Base-by-base conservation (phyloP, 2,888 invertebrate species). In the Eristalis pertinax region DNA sequence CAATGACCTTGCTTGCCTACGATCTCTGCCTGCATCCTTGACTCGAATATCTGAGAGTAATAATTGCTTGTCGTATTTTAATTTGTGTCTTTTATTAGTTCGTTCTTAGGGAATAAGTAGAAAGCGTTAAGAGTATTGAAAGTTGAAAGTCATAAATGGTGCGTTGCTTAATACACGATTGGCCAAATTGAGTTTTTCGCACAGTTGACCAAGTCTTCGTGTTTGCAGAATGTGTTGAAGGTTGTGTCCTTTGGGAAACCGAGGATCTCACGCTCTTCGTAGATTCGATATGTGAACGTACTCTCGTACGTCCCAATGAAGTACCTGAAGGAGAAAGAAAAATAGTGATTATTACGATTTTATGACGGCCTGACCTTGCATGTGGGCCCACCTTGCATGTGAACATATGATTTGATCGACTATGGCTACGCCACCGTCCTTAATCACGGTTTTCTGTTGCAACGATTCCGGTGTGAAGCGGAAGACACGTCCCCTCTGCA, bases 361-460 rank as follows among this genome's bases (percentile, higher is more conserved):
- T 13, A 2, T 1, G 38, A 38, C 13, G 4, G 13, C 13, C 13
- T 13, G 38, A 38, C n/a, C n/a, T n/a, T n/a, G n/a, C 0, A 10
- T 0, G 10, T 10, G 38, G 38, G 60, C 70, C 29, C 24, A 90
- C 63, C 95, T 95, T 0, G 98, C 96, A 93, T 96, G 96, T 0
- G 99, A 96, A 93, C 98, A 98, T 89, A 99, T 97, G 90, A 99
- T 97, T 94, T 99, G 99, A 91, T 99, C 99, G 69, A 99, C 95
- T 77, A 99, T 97, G 0, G 99, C 98, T 29, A 97, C 92, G 1
- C 97, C 98, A 1, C 99, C 99, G 91, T 98, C 98, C 91, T 95
- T 92, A 0, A 93, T 89, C 41, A 88, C 60, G 2, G 90, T 75
- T 4, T 92, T 91, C 78, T 93, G 91, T 13, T 89, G 89, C 50